Conservation (phyloP, 2,888 invertebrate genomes). For the Lycaena phlaeas region DNA sequence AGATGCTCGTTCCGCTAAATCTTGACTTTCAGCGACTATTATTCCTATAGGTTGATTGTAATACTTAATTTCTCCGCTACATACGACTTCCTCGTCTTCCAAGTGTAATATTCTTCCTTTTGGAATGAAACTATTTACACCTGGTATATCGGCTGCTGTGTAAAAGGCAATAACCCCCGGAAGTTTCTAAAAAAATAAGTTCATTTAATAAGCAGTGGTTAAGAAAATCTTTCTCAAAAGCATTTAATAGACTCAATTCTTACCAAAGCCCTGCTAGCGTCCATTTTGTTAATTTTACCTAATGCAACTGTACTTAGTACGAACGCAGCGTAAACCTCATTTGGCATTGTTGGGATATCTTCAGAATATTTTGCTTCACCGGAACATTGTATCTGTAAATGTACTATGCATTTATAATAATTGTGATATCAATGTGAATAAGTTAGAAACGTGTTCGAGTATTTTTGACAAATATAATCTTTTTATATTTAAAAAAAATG, state of each 20-base stretch:
- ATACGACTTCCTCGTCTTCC: constrained; percentile 54
- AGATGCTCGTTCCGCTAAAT: constrained; percentile 65
- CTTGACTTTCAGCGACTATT: constrained; percentile 71
- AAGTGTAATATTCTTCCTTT: constrained; percentile 18
- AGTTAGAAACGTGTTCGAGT: too few relatives aligned
- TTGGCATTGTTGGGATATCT: constrained; percentile 69
- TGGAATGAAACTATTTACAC: constrained; percentile 68
- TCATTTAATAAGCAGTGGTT: neutral
- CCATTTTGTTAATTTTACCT: constrained; percentile 62
- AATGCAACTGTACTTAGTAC: constrained; percentile 68
- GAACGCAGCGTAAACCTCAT: constrained; percentile 78
- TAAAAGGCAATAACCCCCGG: constrained; percentile 78
- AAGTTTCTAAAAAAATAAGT: constrained; percentile 52
- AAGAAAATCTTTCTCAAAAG: too few relatives aligned
- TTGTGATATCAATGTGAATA: too few relatives aligned
- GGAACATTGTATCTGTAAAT: constrained; percentile 64
- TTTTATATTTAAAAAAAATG: too few relatives aligned
- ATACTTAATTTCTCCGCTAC: constrained; percentile 65
- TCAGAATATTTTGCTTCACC: constrained; percentile 79
- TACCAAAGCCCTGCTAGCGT: constrained; percentile 76
- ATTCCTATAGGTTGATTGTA: constrained; percentile 79
- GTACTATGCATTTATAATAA: too few relatives aligned
- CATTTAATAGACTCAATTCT: constrained; percentile 21
- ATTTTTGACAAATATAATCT: too few relatives aligned
- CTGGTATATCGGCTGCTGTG: constrained; percentile 78